phyloP scores from a whole-genome alignment of 2,888 invertebrate genomes.

The Drosophila kambysellisi region DNA sequence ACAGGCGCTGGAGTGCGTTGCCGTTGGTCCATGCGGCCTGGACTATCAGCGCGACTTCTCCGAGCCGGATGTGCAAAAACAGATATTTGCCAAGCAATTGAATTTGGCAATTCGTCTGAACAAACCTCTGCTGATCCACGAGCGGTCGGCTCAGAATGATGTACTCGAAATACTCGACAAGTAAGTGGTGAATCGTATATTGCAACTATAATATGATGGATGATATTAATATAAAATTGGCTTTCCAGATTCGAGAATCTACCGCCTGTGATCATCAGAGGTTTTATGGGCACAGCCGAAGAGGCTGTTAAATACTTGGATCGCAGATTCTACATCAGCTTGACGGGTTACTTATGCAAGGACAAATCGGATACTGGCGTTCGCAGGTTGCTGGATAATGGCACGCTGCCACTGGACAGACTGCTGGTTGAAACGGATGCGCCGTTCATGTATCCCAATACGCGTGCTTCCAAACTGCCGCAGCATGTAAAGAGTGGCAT shows the following conservation, averaged over 20 bases:
- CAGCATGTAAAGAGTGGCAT: constrained; percentile 94
- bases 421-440: constrained; percentile 96
- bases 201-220: neutral
- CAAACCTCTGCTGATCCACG: constrained; percentile 96
- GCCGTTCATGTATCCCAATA: constrained; percentile 98
- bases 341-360: constrained; percentile 88
- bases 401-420: constrained; percentile 92
- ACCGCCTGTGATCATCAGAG: constrained; percentile 95
- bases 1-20: constrained; percentile 94
- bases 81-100: constrained; percentile 95
- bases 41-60: constrained; percentile 98
- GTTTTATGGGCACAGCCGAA: constrained; percentile 95
- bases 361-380: constrained; percentile 97
- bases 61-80: constrained; percentile 93
- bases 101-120: constrained; percentile 93
- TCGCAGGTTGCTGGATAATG: constrained; percentile 92
- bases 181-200: constrained; percentile 81
- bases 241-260: constrained; percentile 84
- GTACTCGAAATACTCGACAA: constrained; percentile 89
- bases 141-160: constrained; percentile 95
- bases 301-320: constrained; percentile 94
- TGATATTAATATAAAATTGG: neutral
- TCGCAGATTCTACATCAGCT: constrained; percentile 93
- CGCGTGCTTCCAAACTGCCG: constrained; percentile 95
- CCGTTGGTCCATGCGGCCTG: constrained; percentile 96